Conservation (phyloP, 1,140 invertebrate species). For the Ylistrum balloti region DNA sequence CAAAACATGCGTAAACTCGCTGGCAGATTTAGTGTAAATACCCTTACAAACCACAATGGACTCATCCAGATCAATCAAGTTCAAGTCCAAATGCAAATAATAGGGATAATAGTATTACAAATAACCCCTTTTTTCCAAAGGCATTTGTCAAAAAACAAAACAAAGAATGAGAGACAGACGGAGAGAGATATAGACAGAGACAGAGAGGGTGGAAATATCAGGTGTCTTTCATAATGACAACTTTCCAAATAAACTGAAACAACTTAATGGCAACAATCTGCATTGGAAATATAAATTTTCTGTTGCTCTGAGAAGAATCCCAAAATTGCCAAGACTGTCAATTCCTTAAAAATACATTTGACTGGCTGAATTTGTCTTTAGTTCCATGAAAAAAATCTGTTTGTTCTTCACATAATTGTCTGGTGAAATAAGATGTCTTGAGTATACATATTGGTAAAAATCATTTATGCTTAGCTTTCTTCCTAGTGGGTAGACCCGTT, state of each 20-base stretch:
- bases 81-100: neutral
- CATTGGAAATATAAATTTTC: neutral
- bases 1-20: neutral
- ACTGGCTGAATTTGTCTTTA: neutral
- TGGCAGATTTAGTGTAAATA: neutral
- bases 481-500: neutral
- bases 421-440: neutral
- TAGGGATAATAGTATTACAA: neutral
- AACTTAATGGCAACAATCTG: neutral
- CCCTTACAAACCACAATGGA: conserved; percentile 20
- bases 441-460: neutral
- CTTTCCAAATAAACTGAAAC: too few species aligned
- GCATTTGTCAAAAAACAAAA: neutral
- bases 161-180: too few species aligned
- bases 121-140: too few species aligned
- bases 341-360: neutral
- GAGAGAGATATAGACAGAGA: too few species aligned
- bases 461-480: conserved; percentile 16
- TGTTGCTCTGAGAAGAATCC: neutral
- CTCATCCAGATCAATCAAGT: neutral
- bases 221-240: neutral
- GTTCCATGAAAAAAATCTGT: neutral
- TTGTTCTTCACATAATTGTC: neutral
- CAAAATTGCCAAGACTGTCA: neutral
- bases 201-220: neutral